phyloP scores from a whole-genome alignment of 1,140 invertebrate genomes.

The Bombus superbus region DNA sequence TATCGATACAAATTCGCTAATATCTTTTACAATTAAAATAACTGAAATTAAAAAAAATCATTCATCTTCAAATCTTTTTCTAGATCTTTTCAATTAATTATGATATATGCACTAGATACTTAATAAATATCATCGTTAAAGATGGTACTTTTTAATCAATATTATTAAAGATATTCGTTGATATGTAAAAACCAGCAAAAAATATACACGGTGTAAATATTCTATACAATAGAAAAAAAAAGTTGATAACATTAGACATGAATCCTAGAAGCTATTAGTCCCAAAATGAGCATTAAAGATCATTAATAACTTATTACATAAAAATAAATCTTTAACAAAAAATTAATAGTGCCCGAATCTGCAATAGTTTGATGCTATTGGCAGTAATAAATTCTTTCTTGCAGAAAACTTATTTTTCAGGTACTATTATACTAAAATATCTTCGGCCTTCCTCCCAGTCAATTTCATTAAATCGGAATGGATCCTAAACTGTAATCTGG shows the following conservation, averaged over 20 bases:
- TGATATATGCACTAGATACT: background rate
- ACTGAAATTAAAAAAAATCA: conserved; percentile 37
- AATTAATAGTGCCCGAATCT: conserved; percentile 23
- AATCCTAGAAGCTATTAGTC: background rate
- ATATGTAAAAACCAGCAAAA: background rate
- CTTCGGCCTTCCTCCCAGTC: conserved; percentile 74
- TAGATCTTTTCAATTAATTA: conserved; percentile 27
- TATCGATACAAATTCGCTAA: conserved; percentile 1
- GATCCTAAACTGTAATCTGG: conserved; percentile 95
- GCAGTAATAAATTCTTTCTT: conserved; percentile 26
- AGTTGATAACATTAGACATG: background rate
- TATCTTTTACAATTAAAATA: conserved; percentile 29
- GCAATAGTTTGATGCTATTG: conserved; percentile 50
- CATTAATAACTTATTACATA: background rate
- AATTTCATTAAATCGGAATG: conserved; percentile 89
- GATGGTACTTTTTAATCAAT: background rate
- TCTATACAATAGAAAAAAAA: background rate
- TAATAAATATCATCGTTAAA: background rate
- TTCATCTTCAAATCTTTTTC: conserved; percentile 22
- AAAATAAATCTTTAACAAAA: conserved; percentile 10
- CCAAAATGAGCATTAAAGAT: conserved; percentile 2
- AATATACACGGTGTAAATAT: background rate
- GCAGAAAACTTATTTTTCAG: background rate
- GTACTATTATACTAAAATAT: conserved; percentile 46
- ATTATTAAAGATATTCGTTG: background rate